Evolutionary conservation across 2,797 vertebrate species (phyloP).

Genomic region (Merluccius polli): DNA sequence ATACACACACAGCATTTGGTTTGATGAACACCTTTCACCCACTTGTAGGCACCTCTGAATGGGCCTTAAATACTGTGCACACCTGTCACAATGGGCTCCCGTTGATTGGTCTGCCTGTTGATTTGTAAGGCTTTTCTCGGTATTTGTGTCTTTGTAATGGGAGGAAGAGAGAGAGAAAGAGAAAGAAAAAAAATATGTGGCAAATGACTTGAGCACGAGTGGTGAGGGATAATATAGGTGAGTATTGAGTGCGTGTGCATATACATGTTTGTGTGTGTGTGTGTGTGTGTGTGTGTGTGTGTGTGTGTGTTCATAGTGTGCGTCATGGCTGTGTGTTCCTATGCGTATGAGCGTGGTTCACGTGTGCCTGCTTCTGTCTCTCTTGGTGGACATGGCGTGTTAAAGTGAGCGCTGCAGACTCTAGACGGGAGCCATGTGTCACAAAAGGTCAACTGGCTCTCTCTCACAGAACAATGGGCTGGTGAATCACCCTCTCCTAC

Average conservation of each 20-base stretch:
- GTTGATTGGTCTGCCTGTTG: conserved; percentile 28
- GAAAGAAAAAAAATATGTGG: neutral
- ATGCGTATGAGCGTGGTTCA: neutral
- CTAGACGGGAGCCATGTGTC: conserved; percentile 47
- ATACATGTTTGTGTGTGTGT: neutral
- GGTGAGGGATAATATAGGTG: neutral
- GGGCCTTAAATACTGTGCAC: conserved; percentile 12
- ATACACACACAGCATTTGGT: conserved; percentile 20
- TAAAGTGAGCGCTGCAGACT: conserved; percentile 13
- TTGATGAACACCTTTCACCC: conserved; percentile 17
- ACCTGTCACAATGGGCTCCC: conserved; percentile 21
- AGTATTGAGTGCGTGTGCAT: neutral
- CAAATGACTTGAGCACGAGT: neutral
- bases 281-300: neutral
- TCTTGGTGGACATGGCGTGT: neutral
- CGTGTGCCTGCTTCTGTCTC: neutral
- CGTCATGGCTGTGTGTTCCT: neutral
- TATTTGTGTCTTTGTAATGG: neutral
- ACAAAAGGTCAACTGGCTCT: conserved; percentile 21
- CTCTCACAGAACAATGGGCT: conserved; percentile 53
- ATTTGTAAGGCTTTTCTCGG: conserved; percentile 2
- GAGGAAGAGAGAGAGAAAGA: no score
- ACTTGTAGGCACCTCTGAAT: conserved; percentile 16
- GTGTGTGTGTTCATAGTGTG: conserved; percentile 5
- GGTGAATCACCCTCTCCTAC: conserved; percentile 47